phyloP scores from a whole-genome alignment of 2,113 vertebrate genomes.

The Chaetodon trifascialis region DNA sequence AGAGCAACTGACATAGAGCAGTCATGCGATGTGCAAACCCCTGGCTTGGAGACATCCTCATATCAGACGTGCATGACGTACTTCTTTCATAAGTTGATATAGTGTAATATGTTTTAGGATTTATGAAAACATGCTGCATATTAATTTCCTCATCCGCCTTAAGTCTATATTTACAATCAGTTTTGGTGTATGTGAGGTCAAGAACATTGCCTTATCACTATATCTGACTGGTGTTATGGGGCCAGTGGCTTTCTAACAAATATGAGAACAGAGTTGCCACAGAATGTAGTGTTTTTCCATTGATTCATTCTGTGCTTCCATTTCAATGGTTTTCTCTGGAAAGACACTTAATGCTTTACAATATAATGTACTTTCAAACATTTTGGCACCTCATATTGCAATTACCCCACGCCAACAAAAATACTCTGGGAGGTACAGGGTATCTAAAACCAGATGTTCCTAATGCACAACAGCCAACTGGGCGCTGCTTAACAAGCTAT shows the following conservation, averaged over 20 bases:
- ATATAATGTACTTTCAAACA: slow-evolving; percentile 49
- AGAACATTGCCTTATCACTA: background rate
- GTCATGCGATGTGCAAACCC: slow-evolving; percentile 39
- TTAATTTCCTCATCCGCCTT: too few relatives aligned
- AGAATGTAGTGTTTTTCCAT: slow-evolving; percentile 32
- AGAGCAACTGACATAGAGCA: slow-evolving; percentile 68
- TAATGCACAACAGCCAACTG: slow-evolving; percentile 52
- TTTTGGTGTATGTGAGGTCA: background rate
- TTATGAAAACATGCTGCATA: background rate
- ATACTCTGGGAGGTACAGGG: slow-evolving; percentile 55
- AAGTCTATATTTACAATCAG: background rate
- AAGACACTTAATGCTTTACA: slow-evolving; percentile 63
- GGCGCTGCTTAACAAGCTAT: slow-evolving; percentile 62
- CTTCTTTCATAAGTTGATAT: background rate
- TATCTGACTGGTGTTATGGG: background rate
- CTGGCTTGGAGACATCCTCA: slow-evolving; percentile 25
- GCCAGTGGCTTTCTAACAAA: slow-evolving; percentile 46
- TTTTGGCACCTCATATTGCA: slow-evolving; percentile 46
- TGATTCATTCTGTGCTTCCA: slow-evolving; percentile 57
- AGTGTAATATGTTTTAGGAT: background rate
- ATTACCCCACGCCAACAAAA: slow-evolving; percentile 62
- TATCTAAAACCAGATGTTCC: slow-evolving; percentile 74
- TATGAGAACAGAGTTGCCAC: slow-evolving; percentile 4
- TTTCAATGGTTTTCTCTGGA: slow-evolving; percentile 70
- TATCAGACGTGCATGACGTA: slow-evolving; percentile 22